phyloP scores from a whole-genome alignment of 1,140 invertebrate genomes.

The Drosophila lowei region DNA sequence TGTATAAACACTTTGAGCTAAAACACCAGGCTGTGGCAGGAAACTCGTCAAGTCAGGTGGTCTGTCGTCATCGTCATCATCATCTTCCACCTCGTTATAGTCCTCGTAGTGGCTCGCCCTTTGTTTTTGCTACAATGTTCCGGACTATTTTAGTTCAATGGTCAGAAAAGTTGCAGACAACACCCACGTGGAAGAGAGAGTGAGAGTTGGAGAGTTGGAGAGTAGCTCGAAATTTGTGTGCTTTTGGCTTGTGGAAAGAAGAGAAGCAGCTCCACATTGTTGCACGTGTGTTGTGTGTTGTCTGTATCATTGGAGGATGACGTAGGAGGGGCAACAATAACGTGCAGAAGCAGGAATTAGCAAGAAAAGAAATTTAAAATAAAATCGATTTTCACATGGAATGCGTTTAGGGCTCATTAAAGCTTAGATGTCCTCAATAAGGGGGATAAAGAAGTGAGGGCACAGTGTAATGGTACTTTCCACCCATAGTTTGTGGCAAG shows the following conservation, averaged over 20 bases:
- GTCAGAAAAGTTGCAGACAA: slow-evolving; percentile 69
- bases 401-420: slow-evolving; percentile 55
- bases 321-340: too few species aligned
- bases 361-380: slow-evolving; percentile 36
- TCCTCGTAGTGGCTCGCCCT: slow-evolving; percentile 19
- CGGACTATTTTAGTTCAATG: slow-evolving; percentile 69
- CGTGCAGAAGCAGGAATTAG: neutral
- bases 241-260: neutral
- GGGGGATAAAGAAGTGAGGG: neutral
- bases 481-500: too few species aligned
- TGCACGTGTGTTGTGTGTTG: slow-evolving; percentile 30
- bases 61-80: slow-evolving; percentile 28
- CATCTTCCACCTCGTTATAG: slow-evolving; percentile 8
- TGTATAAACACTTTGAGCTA: neutral
- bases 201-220: too few species aligned
- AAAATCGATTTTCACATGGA: slow-evolving; percentile 58
- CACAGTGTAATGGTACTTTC: too few species aligned
- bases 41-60: slow-evolving; percentile 42
- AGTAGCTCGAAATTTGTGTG: slow-evolving; percentile 23
- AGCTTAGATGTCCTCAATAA: slow-evolving; percentile 29
- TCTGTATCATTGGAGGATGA: slow-evolving; percentile 27
- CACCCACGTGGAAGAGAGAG: slow-evolving; percentile 37
- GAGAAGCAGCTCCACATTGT: slow-evolving; percentile 31
- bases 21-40: slow-evolving; percentile 42
- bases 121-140: slow-evolving; percentile 63